Percentiles rank a stretch among this genome's conserved stretches.
Evolutionary conservation across 2,888 invertebrate genomes (phyloP).

Genomic region (Lypha dubia): DNA sequence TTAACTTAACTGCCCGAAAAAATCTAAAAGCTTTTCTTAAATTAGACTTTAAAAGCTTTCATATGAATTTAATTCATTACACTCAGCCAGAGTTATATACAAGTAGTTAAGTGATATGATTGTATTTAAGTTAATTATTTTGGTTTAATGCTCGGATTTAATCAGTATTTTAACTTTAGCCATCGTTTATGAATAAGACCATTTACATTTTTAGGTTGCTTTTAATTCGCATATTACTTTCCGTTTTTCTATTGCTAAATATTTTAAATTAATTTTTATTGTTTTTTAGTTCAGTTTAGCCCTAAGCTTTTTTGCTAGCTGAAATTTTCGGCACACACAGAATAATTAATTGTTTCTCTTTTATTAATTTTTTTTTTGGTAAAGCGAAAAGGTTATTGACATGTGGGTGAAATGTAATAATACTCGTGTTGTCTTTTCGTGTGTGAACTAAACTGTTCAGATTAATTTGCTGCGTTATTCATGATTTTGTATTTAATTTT

Average conservation of each 20-base stretch:
- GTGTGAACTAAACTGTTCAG: conserved; percentile 28
- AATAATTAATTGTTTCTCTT: no score
- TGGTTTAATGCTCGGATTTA: no score
- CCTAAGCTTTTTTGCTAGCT: conserved; percentile 33
- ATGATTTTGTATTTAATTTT: no score
- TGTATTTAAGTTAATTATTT: no score
- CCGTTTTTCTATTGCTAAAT: neutral
- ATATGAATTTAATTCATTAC: no score
- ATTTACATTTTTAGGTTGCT: no score
- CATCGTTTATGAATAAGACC: no score
- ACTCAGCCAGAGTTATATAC: no score
- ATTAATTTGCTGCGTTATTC: neutral
- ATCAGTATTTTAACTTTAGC: no score
- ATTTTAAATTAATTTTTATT: neutral
- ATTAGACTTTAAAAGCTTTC: no score
- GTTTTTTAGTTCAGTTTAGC: conserved; percentile 29
- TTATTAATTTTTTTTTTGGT: neutral
- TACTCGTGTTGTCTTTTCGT: neutral
- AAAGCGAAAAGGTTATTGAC: conserved; percentile 63
- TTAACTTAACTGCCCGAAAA: no score
- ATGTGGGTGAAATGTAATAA: conserved; percentile 64
- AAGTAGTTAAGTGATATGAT: neutral
- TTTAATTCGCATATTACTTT: neutral
- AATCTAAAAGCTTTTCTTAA: no score
- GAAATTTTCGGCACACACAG: conserved; percentile 21